A percentile compares a stretch with the other conserved stretches of the same genome.
Conservation (phyloP, 1,140 invertebrate species). For the Temnothorax nylanderi region DNA sequence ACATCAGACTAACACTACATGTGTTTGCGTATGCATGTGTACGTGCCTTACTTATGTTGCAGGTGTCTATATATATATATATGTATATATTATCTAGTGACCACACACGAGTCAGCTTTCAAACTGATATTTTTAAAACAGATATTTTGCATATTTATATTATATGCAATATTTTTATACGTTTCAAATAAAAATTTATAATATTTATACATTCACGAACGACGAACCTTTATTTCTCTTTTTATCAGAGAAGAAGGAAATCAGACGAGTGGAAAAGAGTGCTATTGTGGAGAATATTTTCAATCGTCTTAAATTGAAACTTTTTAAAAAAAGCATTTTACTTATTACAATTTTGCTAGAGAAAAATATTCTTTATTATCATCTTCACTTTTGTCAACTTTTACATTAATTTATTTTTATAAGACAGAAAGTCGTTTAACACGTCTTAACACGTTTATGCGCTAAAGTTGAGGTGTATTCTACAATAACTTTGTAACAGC, state of each 20-base stretch:
- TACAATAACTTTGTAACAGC: slow-evolving; percentile 26
- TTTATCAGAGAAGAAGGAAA: background rate
- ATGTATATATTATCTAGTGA: background rate
- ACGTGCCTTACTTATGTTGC: background rate
- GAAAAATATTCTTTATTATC: background rate
- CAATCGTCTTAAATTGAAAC: background rate
- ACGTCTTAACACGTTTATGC: slow-evolving; percentile 4
- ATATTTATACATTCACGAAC: background rate
- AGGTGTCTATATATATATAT: background rate
- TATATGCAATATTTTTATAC: background rate
- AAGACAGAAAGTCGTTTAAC: slow-evolving; percentile 15
- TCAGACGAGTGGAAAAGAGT: background rate
- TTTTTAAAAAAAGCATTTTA: background rate
- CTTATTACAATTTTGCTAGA: background rate
- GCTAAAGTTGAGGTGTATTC: background rate
- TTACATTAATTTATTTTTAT: background rate
- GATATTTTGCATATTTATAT: background rate
- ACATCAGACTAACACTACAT: background rate
- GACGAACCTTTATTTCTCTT: background rate
- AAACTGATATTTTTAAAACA: background rate
- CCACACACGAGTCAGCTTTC: background rate
- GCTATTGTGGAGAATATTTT: background rate
- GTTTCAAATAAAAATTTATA: background rate
- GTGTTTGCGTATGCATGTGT: background rate
- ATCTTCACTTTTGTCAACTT: background rate